phyloP scores from a whole-genome alignment of 64 coral and sea anemone species.

The Pachyseris speciosa region DNA sequence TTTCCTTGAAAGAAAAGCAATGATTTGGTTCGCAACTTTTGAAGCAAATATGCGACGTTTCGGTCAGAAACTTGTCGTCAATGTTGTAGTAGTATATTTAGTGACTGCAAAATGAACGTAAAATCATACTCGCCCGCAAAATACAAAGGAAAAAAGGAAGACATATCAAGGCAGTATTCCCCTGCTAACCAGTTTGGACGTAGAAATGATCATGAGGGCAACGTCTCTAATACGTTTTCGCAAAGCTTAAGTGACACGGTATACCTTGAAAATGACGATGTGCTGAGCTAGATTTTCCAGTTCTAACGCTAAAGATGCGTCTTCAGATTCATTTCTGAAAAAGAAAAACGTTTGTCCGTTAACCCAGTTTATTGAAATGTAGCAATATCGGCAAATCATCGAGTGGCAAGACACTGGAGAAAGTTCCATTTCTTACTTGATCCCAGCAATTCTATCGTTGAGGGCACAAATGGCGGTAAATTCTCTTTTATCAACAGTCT shows the following conservation, averaged over 20 bases:
- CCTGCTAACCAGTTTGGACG: too few species aligned
- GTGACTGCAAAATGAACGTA: too few species aligned
- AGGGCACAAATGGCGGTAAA: conserved; percentile 97
- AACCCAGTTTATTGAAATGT: not conserved
- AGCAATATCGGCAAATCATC: too few species aligned
- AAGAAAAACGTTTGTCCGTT: not conserved
- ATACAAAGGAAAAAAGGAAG: too few species aligned
- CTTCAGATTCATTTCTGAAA: conserved; percentile 83
- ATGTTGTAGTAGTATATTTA: not conserved
- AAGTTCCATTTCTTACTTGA: conserved; percentile 60
- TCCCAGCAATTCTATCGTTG: conserved; percentile 90
- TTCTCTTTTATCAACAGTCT: conserved; percentile 88
- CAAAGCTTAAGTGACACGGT: not conserved
- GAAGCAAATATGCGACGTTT: too few species aligned
- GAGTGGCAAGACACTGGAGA: not conserved
- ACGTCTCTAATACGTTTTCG: not conserved
- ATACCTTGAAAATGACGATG: conserved; percentile 96
- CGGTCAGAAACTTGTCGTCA: too few species aligned
- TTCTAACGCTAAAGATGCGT: conserved; percentile 84
- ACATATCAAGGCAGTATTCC: too few species aligned
- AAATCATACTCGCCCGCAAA: too few species aligned
- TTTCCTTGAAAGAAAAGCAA: conserved; percentile 70
- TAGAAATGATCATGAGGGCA: too few species aligned
- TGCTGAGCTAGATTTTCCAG: conserved; percentile 86
- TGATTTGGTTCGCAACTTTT: not conserved